Conservation (phyloP, 2,797 vertebrate species). For the Thamnophis elegans region DNA sequence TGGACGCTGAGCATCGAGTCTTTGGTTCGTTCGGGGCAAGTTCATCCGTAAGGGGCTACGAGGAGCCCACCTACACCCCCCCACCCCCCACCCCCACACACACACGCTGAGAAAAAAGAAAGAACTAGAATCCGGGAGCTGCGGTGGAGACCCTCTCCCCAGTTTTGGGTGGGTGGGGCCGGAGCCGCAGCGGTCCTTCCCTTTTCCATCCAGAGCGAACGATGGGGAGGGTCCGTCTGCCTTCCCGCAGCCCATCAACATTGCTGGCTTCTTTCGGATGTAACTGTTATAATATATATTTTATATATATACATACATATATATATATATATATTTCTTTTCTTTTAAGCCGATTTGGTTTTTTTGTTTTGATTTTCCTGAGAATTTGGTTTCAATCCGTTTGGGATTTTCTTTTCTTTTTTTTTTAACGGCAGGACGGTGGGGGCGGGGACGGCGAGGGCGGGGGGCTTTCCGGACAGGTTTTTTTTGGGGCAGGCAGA, state of each 20-base stretch:
- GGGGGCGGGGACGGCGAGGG: too few relatives aligned
- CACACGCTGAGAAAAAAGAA: background rate
- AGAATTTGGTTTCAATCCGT: conserved; percentile 36
- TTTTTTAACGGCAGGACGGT: conserved; percentile 27
- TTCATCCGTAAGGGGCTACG: background rate
- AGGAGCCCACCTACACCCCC: too few relatives aligned
- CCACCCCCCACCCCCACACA: background rate
- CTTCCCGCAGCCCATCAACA: background rate
- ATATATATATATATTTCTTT: conserved; percentile 25
- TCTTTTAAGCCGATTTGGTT: background rate
- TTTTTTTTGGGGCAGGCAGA: conserved; percentile 39
- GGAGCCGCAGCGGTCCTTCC: background rate
- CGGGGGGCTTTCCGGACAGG: background rate
- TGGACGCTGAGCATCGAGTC: background rate
- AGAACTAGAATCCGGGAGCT: background rate
- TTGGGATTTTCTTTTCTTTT: conserved; percentile 16
- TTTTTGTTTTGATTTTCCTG: background rate
- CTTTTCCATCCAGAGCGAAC: background rate
- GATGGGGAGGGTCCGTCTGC: background rate
- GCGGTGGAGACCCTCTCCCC: background rate
- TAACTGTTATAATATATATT: conserved; percentile 41
- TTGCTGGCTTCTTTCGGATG: conserved; percentile 8
- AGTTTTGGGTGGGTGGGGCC: background rate
- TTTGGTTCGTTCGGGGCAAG: background rate
- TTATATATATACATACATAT: conserved; percentile 30